Evolutionary conservation across 2,797 vertebrate genomes (phyloP).

Genomic region (Pagetopsis macropterus): DNA sequence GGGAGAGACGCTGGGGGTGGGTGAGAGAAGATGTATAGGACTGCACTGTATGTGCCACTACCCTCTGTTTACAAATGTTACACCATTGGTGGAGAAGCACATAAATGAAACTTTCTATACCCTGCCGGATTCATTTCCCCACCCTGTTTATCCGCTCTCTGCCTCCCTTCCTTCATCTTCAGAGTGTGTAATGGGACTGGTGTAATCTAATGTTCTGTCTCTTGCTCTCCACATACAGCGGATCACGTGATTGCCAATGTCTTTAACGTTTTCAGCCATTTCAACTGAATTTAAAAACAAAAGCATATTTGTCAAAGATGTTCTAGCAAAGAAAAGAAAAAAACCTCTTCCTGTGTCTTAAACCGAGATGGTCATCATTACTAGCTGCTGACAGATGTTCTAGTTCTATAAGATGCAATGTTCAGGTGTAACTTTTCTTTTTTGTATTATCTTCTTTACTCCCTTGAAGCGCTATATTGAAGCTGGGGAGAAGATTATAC

Average conservation of each 20-base stretch:
- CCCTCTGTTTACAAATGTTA: constrained; percentile 79
- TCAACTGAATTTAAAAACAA: constrained; percentile 51
- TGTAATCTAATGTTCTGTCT: constrained; percentile 69
- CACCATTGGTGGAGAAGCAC: constrained; percentile 71
- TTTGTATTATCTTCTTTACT: constrained; percentile 78
- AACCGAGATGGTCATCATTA: constrained; percentile 75
- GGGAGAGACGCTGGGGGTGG: constrained; percentile 28
- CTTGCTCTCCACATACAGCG: constrained; percentile 51
- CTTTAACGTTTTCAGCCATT: constrained; percentile 50
- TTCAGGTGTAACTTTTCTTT: constrained; percentile 78
- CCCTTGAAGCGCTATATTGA: constrained; percentile 79
- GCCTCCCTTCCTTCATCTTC: constrained; percentile 26
- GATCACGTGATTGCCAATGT: constrained; percentile 46
- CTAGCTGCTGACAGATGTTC: constrained; percentile 81
- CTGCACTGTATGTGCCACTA: constrained; percentile 54
- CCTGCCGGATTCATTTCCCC: constrained; percentile 34
- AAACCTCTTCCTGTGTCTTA: constrained; percentile 80
- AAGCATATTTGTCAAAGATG: constrained; percentile 66
- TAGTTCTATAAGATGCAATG: constrained; percentile 80
- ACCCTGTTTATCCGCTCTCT: constrained; percentile 14
- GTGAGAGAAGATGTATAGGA: constrained; percentile 40
- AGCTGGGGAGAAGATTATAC: constrained; percentile 76
- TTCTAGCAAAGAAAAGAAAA: constrained; percentile 64
- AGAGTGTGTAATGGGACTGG: constrained; percentile 64
- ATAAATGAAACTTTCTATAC: constrained; percentile 60